A percentile compares a stretch with the other conserved stretches of the same genome.
phyloP scores from a whole-genome alignment of 2,113 vertebrate species.

The Pampusana beccarii region DNA sequence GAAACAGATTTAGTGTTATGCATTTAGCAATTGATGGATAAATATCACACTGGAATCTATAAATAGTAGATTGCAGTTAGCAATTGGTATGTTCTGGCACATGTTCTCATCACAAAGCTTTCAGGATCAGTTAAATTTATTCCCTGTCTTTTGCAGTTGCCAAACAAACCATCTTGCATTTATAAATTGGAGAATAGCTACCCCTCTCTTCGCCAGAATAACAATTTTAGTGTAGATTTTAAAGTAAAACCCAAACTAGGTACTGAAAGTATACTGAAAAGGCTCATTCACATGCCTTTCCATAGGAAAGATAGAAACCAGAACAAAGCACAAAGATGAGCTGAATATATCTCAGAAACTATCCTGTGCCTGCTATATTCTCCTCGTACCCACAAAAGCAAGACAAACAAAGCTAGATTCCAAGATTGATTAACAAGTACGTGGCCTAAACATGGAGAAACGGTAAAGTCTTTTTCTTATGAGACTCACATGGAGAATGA shows the following conservation, averaged over 20 bases:
- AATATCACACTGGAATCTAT: constrained; percentile 26
- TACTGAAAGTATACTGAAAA: not conserved
- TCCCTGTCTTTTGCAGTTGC: not conserved
- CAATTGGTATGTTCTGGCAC: not conserved
- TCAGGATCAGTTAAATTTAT: constrained; percentile 7
- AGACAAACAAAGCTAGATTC: not conserved
- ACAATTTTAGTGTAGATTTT: not conserved
- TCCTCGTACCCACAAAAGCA: not conserved
- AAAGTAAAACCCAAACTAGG: not conserved
- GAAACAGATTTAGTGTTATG: not conserved
- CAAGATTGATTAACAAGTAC: not conserved
- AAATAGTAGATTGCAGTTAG: not conserved
- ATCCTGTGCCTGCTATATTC: not conserved
- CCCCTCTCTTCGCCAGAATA: not conserved
- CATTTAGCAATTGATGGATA: constrained; percentile 4
- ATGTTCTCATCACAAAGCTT: not conserved
- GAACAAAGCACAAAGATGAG: not conserved
- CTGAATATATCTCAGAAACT: not conserved
- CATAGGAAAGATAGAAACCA: not conserved
- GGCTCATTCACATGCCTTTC: not conserved
- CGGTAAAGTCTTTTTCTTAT: not conserved
- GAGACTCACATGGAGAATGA: not conserved
- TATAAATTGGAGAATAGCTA: not conserved
- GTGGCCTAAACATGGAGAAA: not conserved
- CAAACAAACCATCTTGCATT: not conserved